Conservation (phyloP, 1,140 invertebrate genomes). For the Pseudomyrmex dendroicus region DNA sequence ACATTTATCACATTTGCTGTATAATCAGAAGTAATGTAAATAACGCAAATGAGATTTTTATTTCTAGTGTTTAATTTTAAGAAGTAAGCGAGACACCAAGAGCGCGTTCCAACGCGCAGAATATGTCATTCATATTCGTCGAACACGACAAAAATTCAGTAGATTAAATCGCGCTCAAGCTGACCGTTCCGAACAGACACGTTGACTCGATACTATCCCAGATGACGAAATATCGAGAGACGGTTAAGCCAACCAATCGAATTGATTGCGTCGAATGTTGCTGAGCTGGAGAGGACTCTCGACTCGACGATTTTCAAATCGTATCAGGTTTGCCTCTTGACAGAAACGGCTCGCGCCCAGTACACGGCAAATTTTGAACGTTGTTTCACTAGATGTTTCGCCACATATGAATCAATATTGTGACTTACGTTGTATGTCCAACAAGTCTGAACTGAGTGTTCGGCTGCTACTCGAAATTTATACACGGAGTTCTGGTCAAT, state of each 20-base stretch:
- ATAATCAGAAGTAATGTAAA: neutral
- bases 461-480: neutral
- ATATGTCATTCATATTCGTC: constrained; percentile 36
- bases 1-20: no score
- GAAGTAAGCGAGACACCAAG: neutral
- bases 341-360: constrained; percentile 13
- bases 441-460: neutral
- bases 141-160: constrained; percentile 41
- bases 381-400: constrained; percentile 50
- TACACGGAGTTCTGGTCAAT: no score
- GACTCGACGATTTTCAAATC: constrained; percentile 50
- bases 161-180: constrained; percentile 55
- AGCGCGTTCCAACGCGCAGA: neutral
- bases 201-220: constrained; percentile 43
- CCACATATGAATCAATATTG: constrained; percentile 37
- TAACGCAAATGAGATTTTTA: neutral
- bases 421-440: constrained; percentile 7
- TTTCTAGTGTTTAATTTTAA: neutral
- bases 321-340: constrained; percentile 52
- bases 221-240: constrained; percentile 57
- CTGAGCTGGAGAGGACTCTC: constrained; percentile 34
- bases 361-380: constrained; percentile 38
- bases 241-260: constrained; percentile 54
- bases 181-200: constrained; percentile 52
- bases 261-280: constrained; percentile 56